Evolutionary conservation across 2,888 invertebrate species (phyloP), one percentile per base, ranked within the genome.

Genomic region (Leucophenga maculata): DNA sequence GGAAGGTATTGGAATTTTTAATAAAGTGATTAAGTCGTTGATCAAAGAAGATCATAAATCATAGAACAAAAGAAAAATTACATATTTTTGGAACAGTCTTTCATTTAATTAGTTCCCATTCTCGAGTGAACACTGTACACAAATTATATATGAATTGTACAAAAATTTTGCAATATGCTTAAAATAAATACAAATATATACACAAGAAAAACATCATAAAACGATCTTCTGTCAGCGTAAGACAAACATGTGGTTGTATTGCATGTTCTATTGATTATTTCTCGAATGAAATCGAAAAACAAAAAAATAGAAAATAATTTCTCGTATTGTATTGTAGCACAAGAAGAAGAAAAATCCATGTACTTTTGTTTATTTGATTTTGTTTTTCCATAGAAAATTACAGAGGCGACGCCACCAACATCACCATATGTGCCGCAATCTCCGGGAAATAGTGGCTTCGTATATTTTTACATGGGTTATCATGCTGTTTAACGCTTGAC

Each of bases 221-320:
- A 65, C 16, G 26, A 39, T 44, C 59, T 69, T 73, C 67, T 67
- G 8, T 39, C 39, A 39, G 39, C 8, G 39, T n/a, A 39, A 39
- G 1, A 59, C 55, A 71, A 83, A 83, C 79, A 80, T 80, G 79
- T 82, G 82, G 83, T 80, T 78, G 82, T n/a, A 72, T 16, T 32
- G 22, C 3, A 32, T 8, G 8, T 39, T 60, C 57, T 64, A 2
- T 48, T 8, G 48, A 64, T 20, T 48, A 48, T 6, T 48, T 20
- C 39, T 32, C 32, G 32, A 32, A 32, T 3, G n/a, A 39, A 62
- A 39, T 39, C 16, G 62, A 39, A 39, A 62, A 8, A 39, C 26
- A n/a, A 59, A 26, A 59, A 16, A 44, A 14, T 62, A 44, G 0
- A 44, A 31, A 39, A 39, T 39, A 39, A 46, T 64, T 39, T 39